Base-by-base conservation (phyloP, 2,888 invertebrate species). In the Abrostola tripartita region DNA sequence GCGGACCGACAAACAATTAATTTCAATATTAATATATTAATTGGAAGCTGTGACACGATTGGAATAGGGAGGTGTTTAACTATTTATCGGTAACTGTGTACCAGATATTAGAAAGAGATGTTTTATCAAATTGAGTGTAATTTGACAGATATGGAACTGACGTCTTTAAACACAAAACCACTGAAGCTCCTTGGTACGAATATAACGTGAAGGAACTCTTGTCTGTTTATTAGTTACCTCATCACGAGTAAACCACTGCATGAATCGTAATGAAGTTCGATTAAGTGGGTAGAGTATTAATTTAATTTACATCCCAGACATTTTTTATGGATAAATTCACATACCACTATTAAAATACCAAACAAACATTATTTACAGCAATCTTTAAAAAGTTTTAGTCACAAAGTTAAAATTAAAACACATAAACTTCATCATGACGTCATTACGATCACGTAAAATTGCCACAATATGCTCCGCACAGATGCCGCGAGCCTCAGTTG, bases 1-100 rank as follows among this genome's bases (percentile, higher is more conserved):
- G 44, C 9, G 53, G 11, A 37, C 24, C 52, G 62, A 37, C 40
- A 55, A 68, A 59, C 61, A 68, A 71, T 59, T 52, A 36, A 50
- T 55, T 37, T 24, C 37, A 35, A 61, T 56, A 61, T 59, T 49
- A 57, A 61, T 55, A 60, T 50, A 72, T 61, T 53, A 73, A 73
- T 65, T 68, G 61, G 42, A 58, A 59, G 58, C 52, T 41, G 42
- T 5, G 38, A 12, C 11, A 37, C 38, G 44, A 72, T 61, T 59
- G 49, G 58, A 49, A 42, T 47, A 24, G 52, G 36, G 7, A 35
- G 1, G 7, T 36, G 47, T 36, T 58, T 38, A 65, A 61, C 38
- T 65, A 58, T 66, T 58, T 50, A 61, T 58, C 35, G 41, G 42
- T 42, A 37, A 50, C 38, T 51, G 35, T 50, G 24, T 57, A n/a